phyloP scores from a whole-genome alignment of 2,888 invertebrate genomes.

The Tachina grossa region DNA sequence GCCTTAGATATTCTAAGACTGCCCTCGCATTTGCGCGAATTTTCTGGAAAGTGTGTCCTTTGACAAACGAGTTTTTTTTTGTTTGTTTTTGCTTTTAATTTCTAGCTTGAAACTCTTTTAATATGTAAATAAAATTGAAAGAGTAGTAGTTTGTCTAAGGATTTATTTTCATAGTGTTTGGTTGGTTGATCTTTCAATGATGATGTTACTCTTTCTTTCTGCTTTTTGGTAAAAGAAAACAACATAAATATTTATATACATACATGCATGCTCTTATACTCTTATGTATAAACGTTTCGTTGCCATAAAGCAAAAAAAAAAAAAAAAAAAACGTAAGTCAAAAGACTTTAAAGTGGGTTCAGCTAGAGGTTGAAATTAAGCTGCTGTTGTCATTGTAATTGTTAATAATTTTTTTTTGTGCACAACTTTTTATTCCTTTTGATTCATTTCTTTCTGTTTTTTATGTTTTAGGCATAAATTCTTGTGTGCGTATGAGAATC shows the following conservation, averaged over 20 bases:
- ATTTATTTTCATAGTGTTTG: constrained; percentile 21
- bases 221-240: not conserved
- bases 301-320: constrained; percentile 24
- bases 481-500: not conserved
- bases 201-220: constrained; percentile 7
- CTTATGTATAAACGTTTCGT: constrained; percentile 27
- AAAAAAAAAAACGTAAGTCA: constrained; percentile 74
- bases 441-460: constrained; percentile 4
- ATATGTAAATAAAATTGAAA: not conserved
- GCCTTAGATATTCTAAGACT: too few species aligned
- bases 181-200: constrained; percentile 45
- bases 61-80: constrained; percentile 24
- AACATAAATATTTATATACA: not conserved
- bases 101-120: not conserved
- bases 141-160: constrained; percentile 28
- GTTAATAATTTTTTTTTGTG: constrained; percentile 50
- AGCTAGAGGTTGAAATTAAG: constrained; percentile 71
- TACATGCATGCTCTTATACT: constrained; percentile 19
- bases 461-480: constrained; percentile 37
- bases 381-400: constrained; percentile 68
- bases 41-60: constrained; percentile 28
- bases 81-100: not conserved
- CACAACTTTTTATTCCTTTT: not conserved
- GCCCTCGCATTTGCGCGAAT: constrained; percentile 11
- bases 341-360: constrained; percentile 78